Evolutionary conservation across 2,888 invertebrate genomes (phyloP), one percentile per base, ranked within the genome.

Genomic region (Pseudococcus longispinus): DNA sequence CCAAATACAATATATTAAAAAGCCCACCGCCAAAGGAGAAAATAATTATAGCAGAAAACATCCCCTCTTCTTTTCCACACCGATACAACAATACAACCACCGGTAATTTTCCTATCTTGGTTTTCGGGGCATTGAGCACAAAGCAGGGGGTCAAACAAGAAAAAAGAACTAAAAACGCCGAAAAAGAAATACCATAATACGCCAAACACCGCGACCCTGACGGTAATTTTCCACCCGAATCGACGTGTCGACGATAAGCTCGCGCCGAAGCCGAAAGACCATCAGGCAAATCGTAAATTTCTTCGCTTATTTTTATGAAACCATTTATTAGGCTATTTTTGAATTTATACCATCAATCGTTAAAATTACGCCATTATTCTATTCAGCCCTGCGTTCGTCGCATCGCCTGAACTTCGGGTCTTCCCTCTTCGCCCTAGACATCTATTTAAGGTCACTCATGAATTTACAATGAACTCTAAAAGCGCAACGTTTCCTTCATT

Each of bases 371-470:
- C 77, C 42, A 80, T 80, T 70, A 70, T 70, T 70, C 9, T 70
- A 70, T 29, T 0, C 70, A 29, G 15, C 70, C 29, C 29, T 26
- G 13, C 65, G 13, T 23, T 11, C 65, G 26, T n/a, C 11, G 23
- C 65, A 1, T 15, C 18, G 0, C 18, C 6, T 8, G 29, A 1
- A 1, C 29, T 18, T 70, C 65, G 13, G 0, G 11, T 70, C 32
- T 29, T 26, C 29, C 70, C 15, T 29, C 18, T 1, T 3, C 20
- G n/a, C 77, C 2, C 32, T 32, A n/a, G 2, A 42, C 11, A 80
- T 70, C 70, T 70, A 80, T 80, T 42, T 80, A 80, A 80, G 77
- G 77, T 80, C 77, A 80, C 32, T 80, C 42, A 80, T 80, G 77
- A 80, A 80, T 80, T 80, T 23, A 80, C 77, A 80, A 80, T 80